A percentile compares a stretch with the other conserved stretches of the same genome.
Evolutionary conservation across 2,797 vertebrate genomes (phyloP).

Genomic region (Rhinatrema bivittatum): DNA sequence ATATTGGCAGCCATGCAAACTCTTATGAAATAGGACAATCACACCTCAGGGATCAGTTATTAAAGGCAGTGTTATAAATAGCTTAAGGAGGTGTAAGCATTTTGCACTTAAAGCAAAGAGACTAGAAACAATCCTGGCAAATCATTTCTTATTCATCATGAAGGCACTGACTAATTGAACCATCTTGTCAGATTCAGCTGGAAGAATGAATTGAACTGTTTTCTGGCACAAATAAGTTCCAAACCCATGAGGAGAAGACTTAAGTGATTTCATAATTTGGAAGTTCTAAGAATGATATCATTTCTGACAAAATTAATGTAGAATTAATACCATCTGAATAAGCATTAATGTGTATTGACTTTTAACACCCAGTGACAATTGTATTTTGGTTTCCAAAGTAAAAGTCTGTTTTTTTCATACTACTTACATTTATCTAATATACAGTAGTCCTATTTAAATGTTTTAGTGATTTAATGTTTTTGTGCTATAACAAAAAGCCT

Average conservation of each 20-base stretch:
- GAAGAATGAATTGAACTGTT: conserved; percentile 51
- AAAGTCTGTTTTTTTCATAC: conserved; percentile 33
- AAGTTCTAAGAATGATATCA: conserved; percentile 60
- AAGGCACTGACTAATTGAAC: conserved; percentile 66
- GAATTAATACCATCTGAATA: conserved; percentile 71
- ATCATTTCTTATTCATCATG: conserved; percentile 53
- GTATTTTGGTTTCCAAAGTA: conserved; percentile 41
- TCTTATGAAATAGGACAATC: conserved; percentile 80
- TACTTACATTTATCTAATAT: conserved; percentile 29
- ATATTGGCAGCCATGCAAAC: conserved; percentile 81
- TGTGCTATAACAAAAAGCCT: conserved; percentile 23
- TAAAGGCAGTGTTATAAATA: conserved; percentile 77
- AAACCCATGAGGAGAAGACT: conserved; percentile 53
- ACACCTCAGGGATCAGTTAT: conserved; percentile 78
- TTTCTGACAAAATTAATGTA: conserved; percentile 67
- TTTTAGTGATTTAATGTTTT: too few relatives aligned
- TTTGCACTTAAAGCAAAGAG: conserved; percentile 63
- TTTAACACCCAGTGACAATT: conserved; percentile 50
- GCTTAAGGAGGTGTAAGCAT: conserved; percentile 55
- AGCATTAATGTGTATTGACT: conserved; percentile 60
- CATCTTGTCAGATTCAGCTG: conserved; percentile 54
- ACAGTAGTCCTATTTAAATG: conserved; percentile 24
- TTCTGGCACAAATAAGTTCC: conserved; percentile 47
- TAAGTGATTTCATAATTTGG: conserved; percentile 71
- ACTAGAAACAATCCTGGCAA: conserved; percentile 62